phyloP scores from a whole-genome alignment of 2,113 vertebrate species.

The Zingel zingel region DNA sequence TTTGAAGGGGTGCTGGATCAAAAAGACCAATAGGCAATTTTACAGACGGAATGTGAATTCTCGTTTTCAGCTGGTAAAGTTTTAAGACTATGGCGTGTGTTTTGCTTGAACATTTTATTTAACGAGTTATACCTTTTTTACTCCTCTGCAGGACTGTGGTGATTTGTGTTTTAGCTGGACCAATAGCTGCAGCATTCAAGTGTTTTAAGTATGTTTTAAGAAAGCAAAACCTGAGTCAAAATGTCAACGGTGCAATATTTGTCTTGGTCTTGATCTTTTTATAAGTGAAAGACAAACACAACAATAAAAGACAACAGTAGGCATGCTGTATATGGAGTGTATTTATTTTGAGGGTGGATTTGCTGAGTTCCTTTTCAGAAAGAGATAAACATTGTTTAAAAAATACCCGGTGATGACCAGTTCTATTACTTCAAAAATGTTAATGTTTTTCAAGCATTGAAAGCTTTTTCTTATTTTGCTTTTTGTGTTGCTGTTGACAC shows the following conservation, averaged over 20 bases:
- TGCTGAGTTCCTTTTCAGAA: background rate
- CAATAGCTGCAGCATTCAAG: background rate
- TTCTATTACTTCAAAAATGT: background rate
- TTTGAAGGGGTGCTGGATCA: background rate
- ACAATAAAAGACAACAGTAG: background rate
- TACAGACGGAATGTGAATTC: background rate
- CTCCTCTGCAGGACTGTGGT: background rate
- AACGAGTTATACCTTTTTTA: background rate
- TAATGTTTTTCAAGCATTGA: slow-evolving; percentile 14
- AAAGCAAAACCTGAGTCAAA: background rate
- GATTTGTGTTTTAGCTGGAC: background rate
- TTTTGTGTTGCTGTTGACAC: slow-evolving; percentile 4
- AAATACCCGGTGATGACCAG: background rate
- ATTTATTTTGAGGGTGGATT: background rate
- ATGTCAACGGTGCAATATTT: background rate
- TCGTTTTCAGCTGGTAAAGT: background rate
- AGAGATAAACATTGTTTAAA: background rate
- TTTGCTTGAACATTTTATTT: slow-evolving; percentile 6
- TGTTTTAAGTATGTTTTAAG: background rate
- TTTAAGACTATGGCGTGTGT: background rate
- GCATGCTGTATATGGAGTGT: background rate
- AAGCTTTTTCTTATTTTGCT: slow-evolving; percentile 4
- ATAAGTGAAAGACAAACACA: background rate
- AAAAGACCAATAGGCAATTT: slow-evolving; percentile 14
- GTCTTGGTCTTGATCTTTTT: background rate